phyloP scores from a whole-genome alignment of 2,888 invertebrate species.

The Chalcis sispes region DNA sequence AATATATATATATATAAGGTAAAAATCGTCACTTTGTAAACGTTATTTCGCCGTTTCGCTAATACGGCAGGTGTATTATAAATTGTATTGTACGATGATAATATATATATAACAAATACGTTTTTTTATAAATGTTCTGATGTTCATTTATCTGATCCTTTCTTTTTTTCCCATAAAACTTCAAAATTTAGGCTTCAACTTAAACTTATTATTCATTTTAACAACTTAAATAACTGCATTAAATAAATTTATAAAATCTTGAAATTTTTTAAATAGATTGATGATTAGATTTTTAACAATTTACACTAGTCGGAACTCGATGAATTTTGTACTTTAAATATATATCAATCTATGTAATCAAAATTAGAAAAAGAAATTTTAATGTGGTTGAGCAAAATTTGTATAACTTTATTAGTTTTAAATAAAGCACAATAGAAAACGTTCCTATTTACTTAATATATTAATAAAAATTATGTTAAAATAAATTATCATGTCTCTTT shows the following conservation, averaged over 20 bases:
- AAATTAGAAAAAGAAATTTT: not conserved
- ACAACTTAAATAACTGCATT: too few species aligned
- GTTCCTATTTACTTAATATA: conserved; percentile 15
- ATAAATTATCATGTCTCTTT: conserved; percentile 5
- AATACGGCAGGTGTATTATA: conserved; percentile 52
- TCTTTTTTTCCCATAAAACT: not conserved
- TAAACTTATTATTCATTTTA: not conserved
- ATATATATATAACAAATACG: conserved; percentile 48
- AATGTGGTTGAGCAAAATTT: not conserved
- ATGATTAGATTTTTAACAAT: not conserved
- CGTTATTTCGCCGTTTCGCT: conserved; percentile 47
- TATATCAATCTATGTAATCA: not conserved
- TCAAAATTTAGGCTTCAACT: not conserved
- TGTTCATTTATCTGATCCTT: conserved; percentile 21
- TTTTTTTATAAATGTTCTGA: conserved; percentile 44
- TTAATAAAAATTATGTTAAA: conserved; percentile 29
- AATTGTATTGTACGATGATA: conserved; percentile 52
- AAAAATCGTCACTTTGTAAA: conserved; percentile 53
- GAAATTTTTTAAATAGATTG: not conserved
- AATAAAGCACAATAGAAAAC: not conserved
- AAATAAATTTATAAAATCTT: too few species aligned
- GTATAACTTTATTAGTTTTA: conserved; percentile 8
- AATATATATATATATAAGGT: conserved; percentile 23
- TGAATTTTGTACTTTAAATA: not conserved
- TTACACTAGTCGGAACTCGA: not conserved